Percentiles rank a stretch among this genome's conserved stretches.
Conservation (phyloP, 2,888 invertebrate genomes). For the Drosophila subsilvestris region DNA sequence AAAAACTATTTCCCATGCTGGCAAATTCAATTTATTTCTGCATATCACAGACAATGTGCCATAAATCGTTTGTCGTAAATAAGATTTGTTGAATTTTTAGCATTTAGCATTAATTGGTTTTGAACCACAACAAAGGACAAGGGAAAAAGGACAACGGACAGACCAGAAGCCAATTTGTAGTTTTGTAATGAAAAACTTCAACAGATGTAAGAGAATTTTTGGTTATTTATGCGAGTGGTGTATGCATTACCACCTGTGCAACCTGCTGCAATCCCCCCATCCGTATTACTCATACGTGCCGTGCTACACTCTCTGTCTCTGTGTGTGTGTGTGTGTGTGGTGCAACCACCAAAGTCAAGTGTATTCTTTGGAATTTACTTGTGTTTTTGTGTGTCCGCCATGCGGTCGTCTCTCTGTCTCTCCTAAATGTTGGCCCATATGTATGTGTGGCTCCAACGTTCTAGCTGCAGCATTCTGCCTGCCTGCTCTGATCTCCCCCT, state of each 20-base stretch:
- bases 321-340: not conserved
- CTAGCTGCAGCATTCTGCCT: not conserved
- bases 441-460: conserved; percentile 55
- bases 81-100: conserved; percentile 51
- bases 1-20: not conserved
- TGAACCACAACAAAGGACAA: conserved; percentile 8
- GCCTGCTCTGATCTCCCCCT: not conserved
- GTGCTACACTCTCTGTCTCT: not conserved
- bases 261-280: conserved; percentile 1
- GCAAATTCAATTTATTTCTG: not conserved
- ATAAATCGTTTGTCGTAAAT: conserved; percentile 28
- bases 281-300: conserved; percentile 46
- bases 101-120: conserved; percentile 65
- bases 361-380: conserved; percentile 57
- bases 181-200: conserved; percentile 70
- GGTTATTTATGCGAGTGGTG: conserved; percentile 55
- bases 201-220: conserved; percentile 56
- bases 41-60: conserved; percentile 1
- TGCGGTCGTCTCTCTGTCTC: conserved; percentile 25
- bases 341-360: conserved; percentile 54
- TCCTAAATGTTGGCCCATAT: conserved; percentile 58
- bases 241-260: conserved; percentile 46
- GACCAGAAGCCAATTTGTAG: conserved; percentile 72
- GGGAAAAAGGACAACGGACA: conserved; percentile 38
- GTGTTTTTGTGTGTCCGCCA: conserved; percentile 40